These are phyloP conservation scores for Aporophyla lueneburgensis DNA, from an alignment of 2,888 invertebrate genomes.

Conservation along the genomic window DNA sequence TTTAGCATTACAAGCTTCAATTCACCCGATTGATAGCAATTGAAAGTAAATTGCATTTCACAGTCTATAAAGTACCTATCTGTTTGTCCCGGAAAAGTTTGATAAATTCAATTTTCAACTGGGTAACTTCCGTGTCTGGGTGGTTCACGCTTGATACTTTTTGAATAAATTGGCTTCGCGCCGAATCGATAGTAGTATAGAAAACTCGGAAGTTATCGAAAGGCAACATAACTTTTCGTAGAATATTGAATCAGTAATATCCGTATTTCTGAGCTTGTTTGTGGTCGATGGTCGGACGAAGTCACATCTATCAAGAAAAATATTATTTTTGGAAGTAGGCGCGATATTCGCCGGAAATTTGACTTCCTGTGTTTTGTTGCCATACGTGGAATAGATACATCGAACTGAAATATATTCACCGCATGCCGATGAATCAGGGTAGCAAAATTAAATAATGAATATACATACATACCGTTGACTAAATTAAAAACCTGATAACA, in stretches of 20 bases:
- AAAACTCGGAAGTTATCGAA: slow-evolving; percentile 76
- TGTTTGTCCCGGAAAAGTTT: slow-evolving; percentile 89
- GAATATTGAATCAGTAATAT: slow-evolving; percentile 78
- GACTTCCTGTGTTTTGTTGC: slow-evolving; percentile 65
- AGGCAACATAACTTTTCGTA: slow-evolving; percentile 74
- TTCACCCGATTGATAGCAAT: slow-evolving; percentile 83
- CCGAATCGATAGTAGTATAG: slow-evolving; percentile 82
- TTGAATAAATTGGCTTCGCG: slow-evolving; percentile 86
- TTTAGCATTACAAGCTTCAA: slow-evolving; percentile 76
- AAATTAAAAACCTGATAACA: neutral
- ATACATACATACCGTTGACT: neutral
- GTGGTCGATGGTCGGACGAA: slow-evolving; percentile 66
- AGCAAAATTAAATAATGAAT: neutral
- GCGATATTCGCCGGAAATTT: slow-evolving; percentile 70
- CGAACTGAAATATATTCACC: slow-evolving; percentile 31
- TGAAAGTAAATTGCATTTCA: slow-evolving; percentile 88
- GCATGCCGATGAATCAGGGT: neutral
- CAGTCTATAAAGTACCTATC: slow-evolving; percentile 87
- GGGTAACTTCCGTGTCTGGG: slow-evolving; percentile 86
- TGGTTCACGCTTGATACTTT: slow-evolving; percentile 87
- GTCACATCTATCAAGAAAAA: slow-evolving; percentile 67
- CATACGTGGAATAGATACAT: slow-evolving; percentile 33
- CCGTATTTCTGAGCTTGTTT: slow-evolving; percentile 73
- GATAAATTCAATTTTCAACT: slow-evolving; percentile 89
- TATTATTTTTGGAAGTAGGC: slow-evolving; percentile 70